These are phyloP conservation scores for Chloropsis hardwickii DNA, from an alignment of 2,113 vertebrate species.

Conservation along the genomic window DNA sequence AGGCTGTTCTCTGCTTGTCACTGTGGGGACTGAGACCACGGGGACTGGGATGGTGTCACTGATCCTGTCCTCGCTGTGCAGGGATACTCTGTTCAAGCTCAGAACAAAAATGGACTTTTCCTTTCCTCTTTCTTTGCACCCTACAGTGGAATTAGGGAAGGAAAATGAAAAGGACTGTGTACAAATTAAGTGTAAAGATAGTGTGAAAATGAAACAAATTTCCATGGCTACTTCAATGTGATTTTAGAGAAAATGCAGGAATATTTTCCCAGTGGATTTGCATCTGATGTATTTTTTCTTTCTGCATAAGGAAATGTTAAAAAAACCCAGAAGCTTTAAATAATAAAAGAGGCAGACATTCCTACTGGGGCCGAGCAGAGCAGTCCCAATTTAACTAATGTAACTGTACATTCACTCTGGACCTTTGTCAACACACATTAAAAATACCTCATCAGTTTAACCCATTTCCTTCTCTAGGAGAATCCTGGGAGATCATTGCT, in stretches of 20 bases:
- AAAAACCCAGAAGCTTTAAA: conserved; percentile 2
- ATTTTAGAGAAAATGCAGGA: not conserved
- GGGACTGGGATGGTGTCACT: not conserved
- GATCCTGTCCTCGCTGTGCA: not conserved
- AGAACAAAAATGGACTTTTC: not conserved
- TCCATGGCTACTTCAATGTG: not conserved
- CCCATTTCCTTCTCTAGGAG: conserved; percentile 34
- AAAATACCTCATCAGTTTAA: conserved; percentile 58
- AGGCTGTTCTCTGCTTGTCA: not conserved
- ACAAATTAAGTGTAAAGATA: not conserved
- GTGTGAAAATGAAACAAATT: not conserved
- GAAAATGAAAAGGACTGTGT: not conserved
- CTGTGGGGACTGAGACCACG: not conserved
- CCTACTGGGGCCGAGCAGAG: not conserved
- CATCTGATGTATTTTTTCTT: not conserved
- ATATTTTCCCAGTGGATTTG: not conserved
- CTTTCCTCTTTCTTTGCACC: not conserved
- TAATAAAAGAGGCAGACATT: conserved; percentile 10
- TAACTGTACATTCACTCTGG: not conserved
- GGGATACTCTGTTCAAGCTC: not conserved
- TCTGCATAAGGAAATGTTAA: not conserved
- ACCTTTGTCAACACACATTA: conserved; percentile 63
- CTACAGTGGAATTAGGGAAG: not conserved
- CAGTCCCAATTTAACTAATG: not conserved
- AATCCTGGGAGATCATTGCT: not conserved